Conservation (phyloP, 2,888 invertebrate genomes). For the Pogonocherus hispidulus region DNA sequence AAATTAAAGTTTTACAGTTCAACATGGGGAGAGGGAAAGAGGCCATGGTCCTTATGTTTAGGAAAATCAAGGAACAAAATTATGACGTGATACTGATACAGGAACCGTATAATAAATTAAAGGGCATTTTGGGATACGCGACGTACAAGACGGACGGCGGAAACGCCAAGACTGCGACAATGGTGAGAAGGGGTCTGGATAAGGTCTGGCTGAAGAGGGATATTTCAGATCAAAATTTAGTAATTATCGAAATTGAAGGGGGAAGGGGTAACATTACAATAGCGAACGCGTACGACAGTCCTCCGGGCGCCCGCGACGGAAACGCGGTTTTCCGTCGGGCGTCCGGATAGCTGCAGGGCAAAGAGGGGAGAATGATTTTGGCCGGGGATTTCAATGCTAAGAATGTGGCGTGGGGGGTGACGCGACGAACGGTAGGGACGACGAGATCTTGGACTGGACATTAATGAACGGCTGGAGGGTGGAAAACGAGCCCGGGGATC, state of each 20-base stretch:
- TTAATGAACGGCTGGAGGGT: conserved; percentile 11
- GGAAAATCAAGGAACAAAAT: background rate
- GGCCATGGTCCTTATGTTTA: background rate
- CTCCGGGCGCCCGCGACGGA: conserved; percentile 17
- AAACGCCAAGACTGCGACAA: background rate
- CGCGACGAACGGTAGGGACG: conserved; percentile 36
- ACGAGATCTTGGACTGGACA: conserved; percentile 19
- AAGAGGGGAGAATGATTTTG: conserved; percentile 20
- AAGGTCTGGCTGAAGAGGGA: background rate
- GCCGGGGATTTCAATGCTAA: conserved; percentile 46
- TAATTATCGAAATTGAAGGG: background rate
- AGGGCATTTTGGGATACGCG: background rate
- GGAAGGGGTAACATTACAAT: background rate
- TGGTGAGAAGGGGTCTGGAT: background rate
- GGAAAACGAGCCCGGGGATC: conserved; percentile 19
- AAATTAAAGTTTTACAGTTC: background rate
- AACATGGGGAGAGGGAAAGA: background rate
- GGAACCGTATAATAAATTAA: background rate
- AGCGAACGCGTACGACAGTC: conserved; percentile 28
- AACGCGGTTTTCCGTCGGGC: background rate
- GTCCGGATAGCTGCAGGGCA: background rate
- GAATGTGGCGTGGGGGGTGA: conserved; percentile 41
- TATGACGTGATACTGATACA: background rate
- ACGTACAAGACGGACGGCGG: background rate
- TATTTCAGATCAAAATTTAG: background rate